A percentile compares a stretch with the other conserved stretches of the same genome.
Conservation (phyloP, 2,797 vertebrate genomes). For the Champsocephalus gunnari region DNA sequence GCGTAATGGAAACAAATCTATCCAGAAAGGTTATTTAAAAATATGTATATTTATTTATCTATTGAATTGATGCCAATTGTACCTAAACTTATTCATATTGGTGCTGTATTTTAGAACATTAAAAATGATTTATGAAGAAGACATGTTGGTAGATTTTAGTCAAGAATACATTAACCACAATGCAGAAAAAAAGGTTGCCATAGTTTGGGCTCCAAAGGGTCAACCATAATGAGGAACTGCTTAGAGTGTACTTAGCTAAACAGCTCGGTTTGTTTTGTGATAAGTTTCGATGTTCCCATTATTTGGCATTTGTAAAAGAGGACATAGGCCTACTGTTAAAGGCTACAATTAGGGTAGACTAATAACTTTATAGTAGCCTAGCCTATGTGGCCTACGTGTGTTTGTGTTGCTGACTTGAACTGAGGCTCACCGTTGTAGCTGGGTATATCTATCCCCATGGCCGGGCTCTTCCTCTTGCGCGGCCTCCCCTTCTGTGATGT, state of each 20-base stretch:
- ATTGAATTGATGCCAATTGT: neutral
- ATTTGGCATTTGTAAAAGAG: neutral
- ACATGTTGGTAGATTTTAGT: neutral
- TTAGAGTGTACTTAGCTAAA: neutral
- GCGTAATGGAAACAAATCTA: constrained; percentile 4
- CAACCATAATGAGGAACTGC: neutral
- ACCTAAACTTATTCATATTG: neutral
- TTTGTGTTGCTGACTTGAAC: neutral
- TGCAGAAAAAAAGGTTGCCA: neutral
- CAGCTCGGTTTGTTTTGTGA: neutral
- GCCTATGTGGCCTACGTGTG: neutral
- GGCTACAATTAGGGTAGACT: neutral
- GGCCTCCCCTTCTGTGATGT: constrained; percentile 96
- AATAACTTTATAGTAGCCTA: neutral
- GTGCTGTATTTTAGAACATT: neutral
- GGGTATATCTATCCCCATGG: constrained; percentile 95
- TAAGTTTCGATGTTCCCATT: neutral
- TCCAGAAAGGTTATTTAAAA: neutral
- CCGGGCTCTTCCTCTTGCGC: constrained; percentile 96
- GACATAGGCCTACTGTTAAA: neutral
- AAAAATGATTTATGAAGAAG: neutral
- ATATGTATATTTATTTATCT: neutral
- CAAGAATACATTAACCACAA: neutral
- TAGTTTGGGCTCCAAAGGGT: neutral
- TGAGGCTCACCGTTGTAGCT: constrained; percentile 91